Percentiles rank a stretch among this genome's conserved stretches.
These are phyloP conservation scores for Lithobates sylvaticus DNA, from an alignment of 2,797 vertebrate species.

Conservation along the genomic window DNA sequence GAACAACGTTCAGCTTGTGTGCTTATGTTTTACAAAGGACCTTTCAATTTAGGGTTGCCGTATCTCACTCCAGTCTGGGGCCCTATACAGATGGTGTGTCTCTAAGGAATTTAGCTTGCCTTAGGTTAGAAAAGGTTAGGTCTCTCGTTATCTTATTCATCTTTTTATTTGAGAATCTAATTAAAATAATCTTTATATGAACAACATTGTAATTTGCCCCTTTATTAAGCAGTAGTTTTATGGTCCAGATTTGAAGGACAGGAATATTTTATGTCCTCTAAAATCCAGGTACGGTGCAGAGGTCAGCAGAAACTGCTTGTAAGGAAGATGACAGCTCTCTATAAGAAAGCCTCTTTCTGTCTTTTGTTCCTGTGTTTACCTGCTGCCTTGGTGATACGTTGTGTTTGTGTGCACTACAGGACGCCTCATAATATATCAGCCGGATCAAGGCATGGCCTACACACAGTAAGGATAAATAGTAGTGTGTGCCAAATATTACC, in stretches of 20 bases:
- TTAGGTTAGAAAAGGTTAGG: too few species aligned
- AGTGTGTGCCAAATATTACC: conserved; percentile 8
- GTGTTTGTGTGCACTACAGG: conserved; percentile 52
- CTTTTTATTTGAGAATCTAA: too few species aligned
- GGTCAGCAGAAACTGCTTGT: conserved; percentile 9
- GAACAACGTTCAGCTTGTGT: too few species aligned
- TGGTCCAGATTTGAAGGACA: background rate
- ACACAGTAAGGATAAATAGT: conserved; percentile 21
- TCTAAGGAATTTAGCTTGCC: too few species aligned
- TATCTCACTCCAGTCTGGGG: too few species aligned
- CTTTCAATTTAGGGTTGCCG: too few species aligned
- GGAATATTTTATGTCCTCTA: background rate
- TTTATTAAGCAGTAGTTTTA: background rate
- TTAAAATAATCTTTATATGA: too few species aligned
- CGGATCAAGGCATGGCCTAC: conserved; percentile 44
- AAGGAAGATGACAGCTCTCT: background rate
- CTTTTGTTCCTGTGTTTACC: conserved; percentile 54
- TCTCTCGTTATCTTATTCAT: too few species aligned
- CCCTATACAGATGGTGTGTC: too few species aligned
- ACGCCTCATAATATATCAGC: conserved; percentile 51
- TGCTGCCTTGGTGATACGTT: conserved; percentile 49
- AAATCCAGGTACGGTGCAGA: background rate
- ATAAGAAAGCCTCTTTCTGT: background rate
- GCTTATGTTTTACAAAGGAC: too few species aligned
- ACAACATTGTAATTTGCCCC: background rate